phyloP scores from a whole-genome alignment of 2,888 invertebrate species.

The Tolmerus cingulatus region DNA sequence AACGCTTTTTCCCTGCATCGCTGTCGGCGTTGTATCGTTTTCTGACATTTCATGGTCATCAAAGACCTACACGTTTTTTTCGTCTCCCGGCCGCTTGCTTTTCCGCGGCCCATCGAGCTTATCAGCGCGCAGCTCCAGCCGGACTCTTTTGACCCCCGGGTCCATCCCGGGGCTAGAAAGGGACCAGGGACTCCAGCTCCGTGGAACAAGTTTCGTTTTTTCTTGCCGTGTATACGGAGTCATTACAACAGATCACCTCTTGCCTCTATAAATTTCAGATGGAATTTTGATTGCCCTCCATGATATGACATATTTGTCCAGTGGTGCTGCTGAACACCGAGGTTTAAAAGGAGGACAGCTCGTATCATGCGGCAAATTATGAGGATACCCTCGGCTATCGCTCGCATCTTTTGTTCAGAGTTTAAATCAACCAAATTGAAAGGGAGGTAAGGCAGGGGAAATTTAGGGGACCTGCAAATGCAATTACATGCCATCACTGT shows the following conservation, averaged over 20 bases:
- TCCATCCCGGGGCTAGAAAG: background rate
- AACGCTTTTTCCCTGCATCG: conserved; percentile 3
- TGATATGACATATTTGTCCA: conserved; percentile 42
- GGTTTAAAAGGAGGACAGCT: background rate
- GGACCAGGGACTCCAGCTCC: background rate
- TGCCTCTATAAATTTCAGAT: conserved; percentile 40
- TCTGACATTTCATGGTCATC: conserved; percentile 49
- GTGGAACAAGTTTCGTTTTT: conserved; percentile 23
- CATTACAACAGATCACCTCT: conserved; percentile 24
- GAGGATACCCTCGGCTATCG: background rate
- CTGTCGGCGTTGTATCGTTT: conserved; percentile 45
- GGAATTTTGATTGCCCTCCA: conserved; percentile 39
- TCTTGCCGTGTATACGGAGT: background rate
- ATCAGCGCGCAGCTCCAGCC: background rate
- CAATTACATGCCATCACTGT: background rate
- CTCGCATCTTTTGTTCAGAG: conserved; percentile 10
- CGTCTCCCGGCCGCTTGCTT: background rate
- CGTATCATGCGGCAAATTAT: conserved; percentile 16
- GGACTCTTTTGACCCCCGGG: background rate
- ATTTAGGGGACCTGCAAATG: background rate
- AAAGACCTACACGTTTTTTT: conserved; percentile 29
- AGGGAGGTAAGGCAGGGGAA: background rate
- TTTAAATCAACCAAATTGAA: conserved; percentile 8
- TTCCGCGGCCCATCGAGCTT: conserved; percentile 8
- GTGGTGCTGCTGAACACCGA: conserved; percentile 20